phyloP scores from a whole-genome alignment of 1,140 invertebrate species.

The Whitmania pigra region DNA sequence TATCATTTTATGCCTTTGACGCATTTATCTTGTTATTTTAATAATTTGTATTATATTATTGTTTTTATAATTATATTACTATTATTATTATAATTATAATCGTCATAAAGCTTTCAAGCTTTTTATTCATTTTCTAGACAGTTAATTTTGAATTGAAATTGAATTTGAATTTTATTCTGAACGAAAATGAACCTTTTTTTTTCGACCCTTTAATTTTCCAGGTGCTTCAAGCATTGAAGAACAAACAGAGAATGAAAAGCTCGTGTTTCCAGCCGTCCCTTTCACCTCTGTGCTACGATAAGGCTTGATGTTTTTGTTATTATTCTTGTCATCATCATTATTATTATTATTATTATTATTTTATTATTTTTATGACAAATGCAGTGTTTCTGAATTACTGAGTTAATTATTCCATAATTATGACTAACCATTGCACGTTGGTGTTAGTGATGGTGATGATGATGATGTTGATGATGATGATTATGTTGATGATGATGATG shows the following conservation, averaged over 20 bases:
- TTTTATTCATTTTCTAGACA: not conserved
- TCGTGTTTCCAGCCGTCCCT: not conserved
- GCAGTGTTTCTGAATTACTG: too few species aligned
- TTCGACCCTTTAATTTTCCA: not conserved
- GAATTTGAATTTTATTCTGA: not conserved
- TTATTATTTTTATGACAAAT: not conserved
- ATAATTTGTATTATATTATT: too few species aligned
- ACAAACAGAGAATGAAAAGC: conserved; percentile 9
- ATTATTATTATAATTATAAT: too few species aligned
- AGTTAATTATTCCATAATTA: too few species aligned
- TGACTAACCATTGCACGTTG: too few species aligned
- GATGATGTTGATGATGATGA: too few species aligned
- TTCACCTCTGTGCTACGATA: not conserved
- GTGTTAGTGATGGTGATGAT: too few species aligned
- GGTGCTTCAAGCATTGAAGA: conserved; percentile 5
- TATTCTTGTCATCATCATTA: not conserved
- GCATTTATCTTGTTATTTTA: too few species aligned
- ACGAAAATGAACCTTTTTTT: too few species aligned
- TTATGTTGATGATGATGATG: too few species aligned
- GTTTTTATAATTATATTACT: too few species aligned
- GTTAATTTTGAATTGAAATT: not conserved
- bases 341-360: not conserved
- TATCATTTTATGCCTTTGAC: too few species aligned
- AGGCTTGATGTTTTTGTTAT: not conserved
- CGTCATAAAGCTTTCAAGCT: not conserved